These are phyloP conservation scores for Hydropsyche betteni DNA, from an alignment of 2,888 invertebrate genomes.

Conservation along the genomic window DNA sequence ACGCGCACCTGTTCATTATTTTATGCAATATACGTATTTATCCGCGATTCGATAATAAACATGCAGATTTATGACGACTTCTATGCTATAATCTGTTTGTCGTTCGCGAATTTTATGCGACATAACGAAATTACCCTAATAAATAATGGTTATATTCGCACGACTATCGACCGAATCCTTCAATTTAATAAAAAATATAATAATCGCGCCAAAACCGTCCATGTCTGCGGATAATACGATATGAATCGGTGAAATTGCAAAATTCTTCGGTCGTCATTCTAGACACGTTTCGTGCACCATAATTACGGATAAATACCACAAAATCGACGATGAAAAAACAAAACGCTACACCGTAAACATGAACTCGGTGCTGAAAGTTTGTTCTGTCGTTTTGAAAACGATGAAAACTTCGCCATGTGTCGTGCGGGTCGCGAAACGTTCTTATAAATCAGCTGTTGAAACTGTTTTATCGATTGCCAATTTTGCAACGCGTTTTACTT, in stretches of 20 bases:
- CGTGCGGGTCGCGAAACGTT: too few relatives aligned
- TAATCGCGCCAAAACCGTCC: slow-evolving; percentile 7
- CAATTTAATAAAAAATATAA: neutral
- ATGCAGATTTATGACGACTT: too few relatives aligned
- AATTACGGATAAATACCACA: slow-evolving; percentile 21
- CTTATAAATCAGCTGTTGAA: too few relatives aligned
- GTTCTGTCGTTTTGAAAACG: neutral
- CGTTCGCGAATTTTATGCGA: too few relatives aligned
- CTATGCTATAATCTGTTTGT: too few relatives aligned
- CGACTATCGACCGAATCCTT: neutral
- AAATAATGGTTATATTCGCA: neutral
- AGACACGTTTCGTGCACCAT: slow-evolving; percentile 12
- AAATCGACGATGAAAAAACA: neutral
- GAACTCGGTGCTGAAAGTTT: slow-evolving; percentile 3
- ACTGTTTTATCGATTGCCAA: too few relatives aligned
- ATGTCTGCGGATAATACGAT: neutral
- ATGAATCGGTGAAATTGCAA: slow-evolving; percentile 11
- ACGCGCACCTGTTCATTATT: slow-evolving; percentile 18
- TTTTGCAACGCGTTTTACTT: too few relatives aligned
- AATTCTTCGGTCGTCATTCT: neutral
- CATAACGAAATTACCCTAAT: too few relatives aligned
- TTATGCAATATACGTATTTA: slow-evolving; percentile 1
- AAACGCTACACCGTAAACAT: slow-evolving; percentile 1
- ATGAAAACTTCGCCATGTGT: neutral
- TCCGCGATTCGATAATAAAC: too few relatives aligned